A percentile compares a stretch with the other conserved stretches of the same genome.
These are phyloP conservation scores for Oxyteleia sp. DNA, from an alignment of 2,888 invertebrate genomes.

Conservation along the genomic window DNA sequence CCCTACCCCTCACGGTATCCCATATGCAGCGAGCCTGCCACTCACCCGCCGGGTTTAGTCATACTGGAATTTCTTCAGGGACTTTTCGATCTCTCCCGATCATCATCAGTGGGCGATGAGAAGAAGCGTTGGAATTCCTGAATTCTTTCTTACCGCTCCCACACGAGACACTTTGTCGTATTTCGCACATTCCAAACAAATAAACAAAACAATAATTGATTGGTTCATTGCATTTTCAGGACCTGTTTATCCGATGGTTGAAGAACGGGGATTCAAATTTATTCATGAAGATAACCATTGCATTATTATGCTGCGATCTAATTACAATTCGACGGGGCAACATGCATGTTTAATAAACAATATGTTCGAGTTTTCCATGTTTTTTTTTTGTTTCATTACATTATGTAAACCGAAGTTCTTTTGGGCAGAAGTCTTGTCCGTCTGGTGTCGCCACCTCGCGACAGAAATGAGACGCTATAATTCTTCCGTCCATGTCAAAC, in stretches of 20 bases:
- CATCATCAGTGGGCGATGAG: constrained; percentile 69
- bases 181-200: constrained; percentile 62
- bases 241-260: constrained; percentile 9
- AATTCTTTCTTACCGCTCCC: constrained; percentile 65
- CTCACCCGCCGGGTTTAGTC: constrained; percentile 86
- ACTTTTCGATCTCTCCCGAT: constrained; percentile 74
- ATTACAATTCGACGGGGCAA: not conserved
- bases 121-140: constrained; percentile 68
- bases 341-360: not conserved
- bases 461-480: constrained; percentile 26
- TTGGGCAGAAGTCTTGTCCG: too few species aligned
- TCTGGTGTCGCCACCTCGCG: constrained; percentile 53
- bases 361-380: too few species aligned
- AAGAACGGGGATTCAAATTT: constrained; percentile 11
- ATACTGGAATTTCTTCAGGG: constrained; percentile 84
- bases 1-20: constrained; percentile 81
- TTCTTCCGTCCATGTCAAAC: constrained; percentile 34
- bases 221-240: constrained; percentile 42
- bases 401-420: too few species aligned
- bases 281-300: constrained; percentile 11
- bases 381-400: too few species aligned
- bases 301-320: not conserved
- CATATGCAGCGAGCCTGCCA: constrained; percentile 83
- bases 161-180: constrained; percentile 68
- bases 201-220: constrained; percentile 58